These are phyloP conservation scores for Ptilodon capucinus DNA, from an alignment of 2,888 invertebrate species.

Conservation along the genomic window DNA sequence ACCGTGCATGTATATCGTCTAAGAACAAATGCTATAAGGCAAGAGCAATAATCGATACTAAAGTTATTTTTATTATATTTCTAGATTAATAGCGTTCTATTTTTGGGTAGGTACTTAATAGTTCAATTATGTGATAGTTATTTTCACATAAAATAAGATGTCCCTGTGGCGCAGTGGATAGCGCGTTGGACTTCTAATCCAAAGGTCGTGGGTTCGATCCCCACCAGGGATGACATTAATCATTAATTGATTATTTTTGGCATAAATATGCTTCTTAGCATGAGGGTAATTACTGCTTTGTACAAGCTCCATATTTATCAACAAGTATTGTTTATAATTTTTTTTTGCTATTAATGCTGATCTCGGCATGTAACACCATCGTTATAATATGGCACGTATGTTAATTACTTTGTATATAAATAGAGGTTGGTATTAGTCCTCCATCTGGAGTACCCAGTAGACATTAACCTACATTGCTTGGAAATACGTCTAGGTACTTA, in stretches of 20 bases:
- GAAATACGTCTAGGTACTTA: conserved; percentile 1
- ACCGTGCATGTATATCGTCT: conserved; percentile 4
- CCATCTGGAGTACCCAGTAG: conserved; percentile 24
- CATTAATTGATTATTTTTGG: too few species aligned
- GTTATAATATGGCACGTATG: neutral
- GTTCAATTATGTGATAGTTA: neutral
- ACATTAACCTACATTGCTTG: conserved; percentile 52
- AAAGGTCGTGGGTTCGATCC: conserved; percentile 90
- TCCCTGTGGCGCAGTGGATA: conserved; percentile 89
- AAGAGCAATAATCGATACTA: neutral
- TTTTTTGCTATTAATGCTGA: too few species aligned
- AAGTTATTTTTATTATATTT: too few species aligned
- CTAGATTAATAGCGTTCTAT: too few species aligned
- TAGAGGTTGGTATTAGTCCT: conserved; percentile 15
- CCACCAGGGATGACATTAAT: conserved; percentile 89
- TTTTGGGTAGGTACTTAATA: too few species aligned
- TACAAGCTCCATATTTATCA: too few species aligned
- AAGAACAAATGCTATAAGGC: neutral
- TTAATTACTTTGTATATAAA: too few species aligned
- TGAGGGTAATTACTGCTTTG: too few species aligned
- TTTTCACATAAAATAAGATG: conserved; percentile 27
- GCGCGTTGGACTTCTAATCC: conserved; percentile 91
- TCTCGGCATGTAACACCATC: too few species aligned
- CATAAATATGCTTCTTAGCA: too few species aligned
- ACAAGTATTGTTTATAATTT: too few species aligned